A percentile compares a stretch with the other conserved stretches of the same genome.
phyloP scores from a whole-genome alignment of 2,797 vertebrate species.

The Sternarchorhynchus goeldii region DNA sequence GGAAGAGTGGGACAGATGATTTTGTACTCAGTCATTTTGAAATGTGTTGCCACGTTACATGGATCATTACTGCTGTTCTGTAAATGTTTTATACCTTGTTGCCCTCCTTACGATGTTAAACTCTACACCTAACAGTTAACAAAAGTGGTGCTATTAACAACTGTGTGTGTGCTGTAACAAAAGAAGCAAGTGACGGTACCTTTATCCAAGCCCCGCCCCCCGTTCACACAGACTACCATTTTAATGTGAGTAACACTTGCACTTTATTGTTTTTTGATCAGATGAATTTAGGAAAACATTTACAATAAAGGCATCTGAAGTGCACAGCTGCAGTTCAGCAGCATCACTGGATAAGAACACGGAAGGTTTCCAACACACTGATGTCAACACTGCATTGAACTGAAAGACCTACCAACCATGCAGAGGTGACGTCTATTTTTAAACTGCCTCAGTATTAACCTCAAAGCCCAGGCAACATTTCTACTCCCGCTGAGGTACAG shows the following conservation, averaged over 20 bases:
- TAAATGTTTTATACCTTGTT: conserved; percentile 45
- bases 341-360: too few species aligned
- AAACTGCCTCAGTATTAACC: too few species aligned
- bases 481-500: too few species aligned
- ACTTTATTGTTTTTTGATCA: conserved; percentile 73
- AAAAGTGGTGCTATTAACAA: conserved; percentile 47
- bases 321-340: too few species aligned
- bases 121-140: conserved; percentile 5
- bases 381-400: too few species aligned
- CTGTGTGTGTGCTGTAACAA: conserved; percentile 13
- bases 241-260: conserved; percentile 70
- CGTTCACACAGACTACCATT: conserved; percentile 45
- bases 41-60: conserved; percentile 14
- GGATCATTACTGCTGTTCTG: conserved; percentile 62
- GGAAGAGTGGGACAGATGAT: not conserved
- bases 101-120: conserved; percentile 19
- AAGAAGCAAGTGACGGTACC: not conserved
- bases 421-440: too few species aligned
- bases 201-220: not conserved
- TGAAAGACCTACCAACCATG: too few species aligned
- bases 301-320: conserved; percentile 14
- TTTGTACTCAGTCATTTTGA: conserved; percentile 1
- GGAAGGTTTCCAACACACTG: too few species aligned
- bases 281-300: conserved; percentile 58
- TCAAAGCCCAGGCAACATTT: too few species aligned